Conservation (phyloP, 2,888 invertebrate species). For the Cryptus armator region DNA sequence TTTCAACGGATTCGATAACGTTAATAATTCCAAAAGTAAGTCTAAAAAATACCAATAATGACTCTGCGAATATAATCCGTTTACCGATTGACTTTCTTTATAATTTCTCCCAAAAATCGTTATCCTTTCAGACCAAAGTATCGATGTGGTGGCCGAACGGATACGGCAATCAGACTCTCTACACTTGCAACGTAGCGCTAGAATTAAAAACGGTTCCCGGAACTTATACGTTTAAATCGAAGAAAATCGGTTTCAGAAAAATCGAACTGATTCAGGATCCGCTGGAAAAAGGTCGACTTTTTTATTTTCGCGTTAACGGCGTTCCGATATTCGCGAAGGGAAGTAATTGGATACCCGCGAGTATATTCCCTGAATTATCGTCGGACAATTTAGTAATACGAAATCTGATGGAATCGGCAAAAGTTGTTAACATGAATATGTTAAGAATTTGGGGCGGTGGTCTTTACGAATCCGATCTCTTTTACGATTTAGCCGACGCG, state of each 20-base stretch:
- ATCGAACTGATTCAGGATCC: constrained; percentile 92
- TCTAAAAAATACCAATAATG: not conserved
- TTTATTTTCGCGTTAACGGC: constrained; percentile 95
- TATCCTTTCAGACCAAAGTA: constrained; percentile 85
- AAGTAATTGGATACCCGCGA: constrained; percentile 96
- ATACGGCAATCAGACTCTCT: constrained; percentile 92
- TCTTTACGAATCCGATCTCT: constrained; percentile 95
- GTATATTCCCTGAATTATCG: constrained; percentile 92
- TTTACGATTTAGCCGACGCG: constrained; percentile 95
- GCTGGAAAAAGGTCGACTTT: constrained; percentile 90
- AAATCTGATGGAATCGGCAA: constrained; percentile 89
- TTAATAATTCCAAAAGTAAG: constrained; percentile 75
- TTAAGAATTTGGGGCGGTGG: constrained; percentile 99
- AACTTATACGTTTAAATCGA: constrained; percentile 68
- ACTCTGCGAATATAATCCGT: not conserved
- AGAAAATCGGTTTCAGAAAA: constrained; percentile 94
- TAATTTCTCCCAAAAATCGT: not conserved
- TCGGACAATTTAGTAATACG: constrained; percentile 87
- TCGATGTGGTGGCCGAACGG: constrained; percentile 98
- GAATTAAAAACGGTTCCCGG: constrained; percentile 84
- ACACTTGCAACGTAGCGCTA: constrained; percentile 86
- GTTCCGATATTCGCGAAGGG: constrained; percentile 97
- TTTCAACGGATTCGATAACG: constrained; percentile 59
- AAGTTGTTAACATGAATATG: constrained; percentile 95
- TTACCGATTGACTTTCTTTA: not conserved